Percentiles rank a stretch among this genome's conserved stretches.
phyloP scores from a whole-genome alignment of 1,140 invertebrate species.

The Solenopsis fugax region DNA sequence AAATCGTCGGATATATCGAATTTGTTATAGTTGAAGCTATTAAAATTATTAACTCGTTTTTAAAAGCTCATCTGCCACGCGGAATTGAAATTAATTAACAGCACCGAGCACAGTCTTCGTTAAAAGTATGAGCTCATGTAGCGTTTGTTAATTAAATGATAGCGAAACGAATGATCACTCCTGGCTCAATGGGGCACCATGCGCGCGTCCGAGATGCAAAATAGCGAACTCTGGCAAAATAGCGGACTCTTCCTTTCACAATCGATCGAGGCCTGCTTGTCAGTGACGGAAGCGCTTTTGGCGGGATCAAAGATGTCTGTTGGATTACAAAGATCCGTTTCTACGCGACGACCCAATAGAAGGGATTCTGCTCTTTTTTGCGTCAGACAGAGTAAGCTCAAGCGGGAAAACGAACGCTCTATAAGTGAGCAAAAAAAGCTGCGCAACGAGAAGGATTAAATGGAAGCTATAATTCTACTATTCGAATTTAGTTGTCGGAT shows the following conservation, averaged over 20 bases:
- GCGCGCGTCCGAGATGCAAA: not conserved
- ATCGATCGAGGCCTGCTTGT: constrained; percentile 36
- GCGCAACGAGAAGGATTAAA: not conserved
- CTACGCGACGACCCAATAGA: not conserved
- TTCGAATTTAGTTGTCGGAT: constrained; percentile 13
- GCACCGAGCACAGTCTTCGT: not conserved
- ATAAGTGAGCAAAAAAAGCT: not conserved
- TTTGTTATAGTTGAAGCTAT: constrained; percentile 29
- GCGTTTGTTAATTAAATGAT: constrained; percentile 49
- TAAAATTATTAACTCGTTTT: constrained; percentile 37
- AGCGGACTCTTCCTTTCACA: constrained; percentile 13
- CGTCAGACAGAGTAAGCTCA: not conserved
- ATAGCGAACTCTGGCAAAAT: not conserved
- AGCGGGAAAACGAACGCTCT: not conserved
- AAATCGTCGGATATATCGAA: constrained; percentile 16
- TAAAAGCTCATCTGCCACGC: not conserved
- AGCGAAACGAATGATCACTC: constrained; percentile 46
- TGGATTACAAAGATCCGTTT: constrained; percentile 46
- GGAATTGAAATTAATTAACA: constrained; percentile 32
- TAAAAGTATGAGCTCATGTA: constrained; percentile 28
- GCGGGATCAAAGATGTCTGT: constrained; percentile 38
- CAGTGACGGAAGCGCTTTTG: constrained; percentile 30
- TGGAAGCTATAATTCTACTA: not conserved
- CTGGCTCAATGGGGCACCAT: not conserved
- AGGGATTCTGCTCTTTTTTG: not conserved